Evolutionary conservation across 2,888 invertebrate species (phyloP).

Genomic region (Protonemura montana): DNA sequence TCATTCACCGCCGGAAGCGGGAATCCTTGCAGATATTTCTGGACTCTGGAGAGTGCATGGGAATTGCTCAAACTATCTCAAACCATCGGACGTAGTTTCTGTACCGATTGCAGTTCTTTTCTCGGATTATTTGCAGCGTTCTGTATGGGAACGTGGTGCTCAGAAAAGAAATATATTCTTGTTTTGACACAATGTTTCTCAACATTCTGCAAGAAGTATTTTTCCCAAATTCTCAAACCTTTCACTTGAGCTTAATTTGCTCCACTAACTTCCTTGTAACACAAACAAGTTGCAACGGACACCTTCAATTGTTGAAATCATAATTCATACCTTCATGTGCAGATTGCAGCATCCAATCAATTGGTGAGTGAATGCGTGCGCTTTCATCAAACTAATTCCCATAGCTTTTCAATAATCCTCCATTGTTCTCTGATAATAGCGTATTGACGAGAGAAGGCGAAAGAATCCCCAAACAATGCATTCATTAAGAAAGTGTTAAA

Average conservation of each 20-base stretch:
- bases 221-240: neutral
- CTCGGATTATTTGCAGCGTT: neutral
- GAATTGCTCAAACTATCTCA: neutral
- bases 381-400: constrained; percentile 22
- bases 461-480: constrained; percentile 17
- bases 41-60: neutral
- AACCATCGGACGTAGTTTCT: neutral
- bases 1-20: neutral
- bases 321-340: neutral
- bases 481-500: constrained; percentile 22
- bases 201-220: neutral
- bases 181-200: neutral
- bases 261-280: neutral
- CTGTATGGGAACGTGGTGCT: neutral
- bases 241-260: neutral
- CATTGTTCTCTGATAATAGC: constrained; percentile 19
- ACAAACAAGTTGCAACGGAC: neutral
- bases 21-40: neutral
- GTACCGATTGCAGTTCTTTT: neutral
- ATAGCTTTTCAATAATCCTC: constrained; percentile 18
- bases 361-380: neutral
- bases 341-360: constrained; percentile 8
- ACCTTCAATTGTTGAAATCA: neutral
- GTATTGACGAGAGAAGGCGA: constrained; percentile 27
- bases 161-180: no score